Base-by-base conservation (phyloP, 2,797 vertebrate species). In the Pyrocephalus nanus region DNA sequence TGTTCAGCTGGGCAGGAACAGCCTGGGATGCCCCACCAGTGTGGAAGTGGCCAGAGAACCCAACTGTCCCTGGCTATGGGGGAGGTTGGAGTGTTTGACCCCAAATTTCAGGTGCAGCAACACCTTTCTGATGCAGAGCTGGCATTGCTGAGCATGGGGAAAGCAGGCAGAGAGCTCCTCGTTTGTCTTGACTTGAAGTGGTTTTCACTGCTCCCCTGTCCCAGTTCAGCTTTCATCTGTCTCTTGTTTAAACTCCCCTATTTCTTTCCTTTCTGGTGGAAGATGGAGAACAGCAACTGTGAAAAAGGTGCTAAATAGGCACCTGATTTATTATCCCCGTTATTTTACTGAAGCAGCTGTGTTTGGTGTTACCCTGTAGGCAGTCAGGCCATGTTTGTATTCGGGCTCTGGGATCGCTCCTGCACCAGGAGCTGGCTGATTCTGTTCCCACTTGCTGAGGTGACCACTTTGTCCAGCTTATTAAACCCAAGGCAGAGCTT, bases 401-500 rank as follows among this genome's bases (percentile, higher is more conserved):
- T 61, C 48, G 16, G 32, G 0, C 47, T 11, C 15, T 10, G 40
- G 32, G 57, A 13, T 54, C 1, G 1, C 42, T 67, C 64, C 90
- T 57, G 60, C 69, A 13, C 47, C 75, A n/a, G 40, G 75, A 79
- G n/a, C 73, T 66, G 36, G 8, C 8, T 13, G 81, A 14, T 79
- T 21, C 79, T 51, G 8, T 64, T 43, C 38, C 61, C 15, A 0
- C 15, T 20, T 54, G 26, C 82, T 74, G 74, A 61, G 16, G 18
- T 47, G 53, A 30, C 40, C 5, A 2, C 60, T 80, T 70, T 30
- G 51, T 57, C 72, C 51, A 61, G 36, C 43, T 85, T 15, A 75
- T 73, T 77, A 71, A 88, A 61, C 40, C 70, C 65, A 57, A 65
- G 83, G 75, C 36, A 54, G 77, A 95, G 70, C 76, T 91, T 92